Base-by-base conservation (phyloP, 2,888 invertebrate species). In the Trichopoda pennipes region DNA sequence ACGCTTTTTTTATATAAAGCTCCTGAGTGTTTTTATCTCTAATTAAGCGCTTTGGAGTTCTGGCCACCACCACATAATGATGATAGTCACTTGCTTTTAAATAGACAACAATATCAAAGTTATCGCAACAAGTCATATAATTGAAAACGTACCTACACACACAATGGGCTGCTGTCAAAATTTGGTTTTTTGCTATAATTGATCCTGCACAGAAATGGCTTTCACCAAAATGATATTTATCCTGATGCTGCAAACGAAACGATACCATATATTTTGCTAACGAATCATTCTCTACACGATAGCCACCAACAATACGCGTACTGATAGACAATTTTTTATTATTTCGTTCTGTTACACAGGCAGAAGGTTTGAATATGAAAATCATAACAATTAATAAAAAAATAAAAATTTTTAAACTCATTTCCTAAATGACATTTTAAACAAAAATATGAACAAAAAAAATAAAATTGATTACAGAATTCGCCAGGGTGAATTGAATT, bases 151-250 rank as follows among this genome's bases (percentile, higher is more conserved):
- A 87, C 86, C 68, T 32, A 2, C 14, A 0, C 12, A 87, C 2
- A 60, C 88, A 88, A 72, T 88, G 88, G 1, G 86, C 88, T 0
- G 88, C 88, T 0, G 88, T 86, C 1, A 88, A 19, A 19, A 88
- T 78, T 1, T 10, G 23, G 6, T 55, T 81, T 0, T n/a, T 0
- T 1, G 76, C 68, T 12, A 88, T 80, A 21, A 88, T 83, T 3
- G 81, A 19, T 19, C 88, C 88, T 0, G 87, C 86, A 66, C 88
- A 88, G 0, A 84, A 73, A 56, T 88, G 88, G 44, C 83, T 85
- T 2, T 85, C 85, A 1, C 88, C 88, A 61, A 88, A 88, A 63
- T 68, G 81, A 28, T 56, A 4, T 2, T 55, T 21, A 2, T 3
- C 17, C 19, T 60, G 53, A 1, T 47, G 32, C 9, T 21, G 23